Base-by-base conservation (phyloP, 2,888 invertebrate genomes). In the Macrophya alboannulata region DNA sequence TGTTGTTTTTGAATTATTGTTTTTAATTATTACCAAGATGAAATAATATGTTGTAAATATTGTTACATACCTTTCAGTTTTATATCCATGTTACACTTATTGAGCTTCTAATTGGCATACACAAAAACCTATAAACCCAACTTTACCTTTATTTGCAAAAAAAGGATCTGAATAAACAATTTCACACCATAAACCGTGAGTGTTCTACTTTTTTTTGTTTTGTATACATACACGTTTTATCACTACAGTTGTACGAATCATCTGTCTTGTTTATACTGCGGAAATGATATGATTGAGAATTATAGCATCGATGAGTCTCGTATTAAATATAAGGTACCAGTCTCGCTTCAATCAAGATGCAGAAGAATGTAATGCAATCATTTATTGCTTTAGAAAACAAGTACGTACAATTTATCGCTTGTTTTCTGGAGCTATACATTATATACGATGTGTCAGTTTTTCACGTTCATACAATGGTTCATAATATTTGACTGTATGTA, bases 101-200 rank as follows among this genome's bases (percentile, higher is more conserved):
- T 76, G 31, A 76, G 74, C 25, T 48, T 76, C 51, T 48, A 45
- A 55, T 77, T 31, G 77, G 77, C 31, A 77, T 51, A 9, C 77
- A 77, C 48, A 48, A 76, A 5, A 76, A 48, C 37, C 17, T 48
- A 25, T 45, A 31, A 25, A 37, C 37, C 25, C 9, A 55, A 55
- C 25, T 25, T 51, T 55, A 51, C 1, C 9, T 51, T 77, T 31
- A 68, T 45, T 25, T 83, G 31, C 9, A 59, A 62, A 21, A 48
- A 17, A 68, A 31, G 15, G 48, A 37, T 71, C 45, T 83, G n/a
- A 83, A 83, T 83, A 83, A 83, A 83, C 83, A 83, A 83, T 83
- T 83, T 68, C 81, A 81, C 45, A 62, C 43, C 81, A 81, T 81
- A 12, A 62, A 65, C 17, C 5, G 17, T 40, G 12, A 65, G 40